These are phyloP conservation scores for Corythornis madagascariensis DNA, from an alignment of 2,113 vertebrate species.

Conservation along the genomic window DNA sequence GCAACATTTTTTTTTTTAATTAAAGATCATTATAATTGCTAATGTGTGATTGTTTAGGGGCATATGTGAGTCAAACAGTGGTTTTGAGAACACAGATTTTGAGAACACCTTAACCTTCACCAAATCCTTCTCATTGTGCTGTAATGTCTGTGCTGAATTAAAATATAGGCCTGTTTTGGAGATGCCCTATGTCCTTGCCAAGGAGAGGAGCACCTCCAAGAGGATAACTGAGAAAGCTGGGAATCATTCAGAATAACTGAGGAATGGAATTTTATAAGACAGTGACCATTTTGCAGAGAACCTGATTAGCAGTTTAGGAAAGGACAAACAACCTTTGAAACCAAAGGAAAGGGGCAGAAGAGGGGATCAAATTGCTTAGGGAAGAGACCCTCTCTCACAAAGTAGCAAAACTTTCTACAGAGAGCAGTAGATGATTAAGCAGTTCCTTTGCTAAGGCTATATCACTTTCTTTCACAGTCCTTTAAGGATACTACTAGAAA, in stretches of 20 bases:
- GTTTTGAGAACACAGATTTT: slow-evolving; percentile 13
- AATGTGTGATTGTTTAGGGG: slow-evolving; percentile 57
- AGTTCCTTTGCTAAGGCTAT: not conserved
- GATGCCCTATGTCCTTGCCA: not conserved
- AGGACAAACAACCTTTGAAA: not conserved
- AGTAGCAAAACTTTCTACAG: not conserved
- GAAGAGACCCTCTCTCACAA: not conserved
- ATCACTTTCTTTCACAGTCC: not conserved
- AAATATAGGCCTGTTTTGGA: not conserved
- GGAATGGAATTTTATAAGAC: not conserved
- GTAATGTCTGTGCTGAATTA: not conserved
- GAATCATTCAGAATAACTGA: not conserved
- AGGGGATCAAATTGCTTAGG: not conserved
- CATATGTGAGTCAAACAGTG: slow-evolving; percentile 58
- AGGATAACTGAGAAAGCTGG: not conserved
- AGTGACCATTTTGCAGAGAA: not conserved
- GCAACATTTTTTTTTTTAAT: slow-evolving; percentile 60
- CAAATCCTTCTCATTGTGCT: not conserved
- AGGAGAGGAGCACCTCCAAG: slow-evolving; percentile 41
- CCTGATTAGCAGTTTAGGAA: not conserved
- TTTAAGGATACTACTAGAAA: not conserved
- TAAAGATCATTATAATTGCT: slow-evolving; percentile 69
- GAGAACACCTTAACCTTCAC: slow-evolving; percentile 43
- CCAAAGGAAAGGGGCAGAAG: not conserved
- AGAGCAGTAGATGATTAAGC: not conserved